Conservation (phyloP, 2,888 invertebrate species). For the Idaea straminata region DNA sequence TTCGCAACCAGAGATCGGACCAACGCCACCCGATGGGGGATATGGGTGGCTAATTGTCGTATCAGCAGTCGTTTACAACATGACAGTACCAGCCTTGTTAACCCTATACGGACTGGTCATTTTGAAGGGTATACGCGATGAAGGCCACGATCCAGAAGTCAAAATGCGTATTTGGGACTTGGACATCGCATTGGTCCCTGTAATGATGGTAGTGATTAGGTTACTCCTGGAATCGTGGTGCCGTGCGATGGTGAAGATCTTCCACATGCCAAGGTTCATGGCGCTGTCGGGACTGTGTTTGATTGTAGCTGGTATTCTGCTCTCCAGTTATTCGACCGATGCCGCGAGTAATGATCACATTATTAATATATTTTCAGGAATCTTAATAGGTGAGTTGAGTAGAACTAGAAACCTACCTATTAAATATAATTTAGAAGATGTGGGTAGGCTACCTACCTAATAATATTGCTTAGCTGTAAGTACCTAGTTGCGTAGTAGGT, state of each 20-base stretch:
- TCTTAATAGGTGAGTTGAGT: slow-evolving; percentile 73
- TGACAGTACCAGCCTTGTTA: slow-evolving; percentile 79
- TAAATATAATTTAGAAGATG: no score
- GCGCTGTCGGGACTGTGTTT: slow-evolving; percentile 79
- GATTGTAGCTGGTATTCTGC: slow-evolving; percentile 78
- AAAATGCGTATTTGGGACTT: slow-evolving; percentile 78
- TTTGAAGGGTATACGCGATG: slow-evolving; percentile 71
- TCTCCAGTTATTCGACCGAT: slow-evolving; percentile 74
- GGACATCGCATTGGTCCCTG: slow-evolving; percentile 80
- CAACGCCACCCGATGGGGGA: slow-evolving; percentile 83
- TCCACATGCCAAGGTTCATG: slow-evolving; percentile 81
- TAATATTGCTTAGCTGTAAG: not conserved
- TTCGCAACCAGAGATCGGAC: slow-evolving; percentile 83
- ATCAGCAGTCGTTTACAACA: slow-evolving; percentile 80
- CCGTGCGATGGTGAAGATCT: slow-evolving; percentile 75
- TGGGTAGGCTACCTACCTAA: not conserved
- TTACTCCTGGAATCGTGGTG: slow-evolving; percentile 82
- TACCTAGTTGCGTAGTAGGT: not conserved
- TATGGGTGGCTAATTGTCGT: slow-evolving; percentile 84
- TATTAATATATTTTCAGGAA: slow-evolving; percentile 73
- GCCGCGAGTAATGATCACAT: slow-evolving; percentile 66
- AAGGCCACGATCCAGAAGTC: slow-evolving; percentile 64
- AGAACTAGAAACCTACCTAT: no score
- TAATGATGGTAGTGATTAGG: slow-evolving; percentile 80
- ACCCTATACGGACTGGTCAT: slow-evolving; percentile 79